Evolutionary conservation across 1,140 invertebrate genomes (phyloP), one percentile per base, ranked within the genome.

Genomic region (Leptinotarsa undecemlineata): DNA sequence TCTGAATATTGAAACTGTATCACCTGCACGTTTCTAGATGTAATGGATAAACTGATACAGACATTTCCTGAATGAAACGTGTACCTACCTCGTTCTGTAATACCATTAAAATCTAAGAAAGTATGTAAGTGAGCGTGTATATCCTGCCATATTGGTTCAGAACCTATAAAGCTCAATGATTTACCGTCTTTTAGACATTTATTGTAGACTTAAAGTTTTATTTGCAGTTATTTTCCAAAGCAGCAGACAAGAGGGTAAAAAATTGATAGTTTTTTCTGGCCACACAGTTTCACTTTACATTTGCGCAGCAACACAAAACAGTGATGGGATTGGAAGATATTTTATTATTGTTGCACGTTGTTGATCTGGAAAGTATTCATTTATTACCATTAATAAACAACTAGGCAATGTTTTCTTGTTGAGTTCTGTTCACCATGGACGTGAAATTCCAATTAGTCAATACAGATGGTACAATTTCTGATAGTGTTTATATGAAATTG

Each of bases 161-260:
- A 68, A 73, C 74, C 48, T 72, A 76, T 76, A 76, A 76, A 73
- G 42, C 64, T 33, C 14, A 63, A 69, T 76, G 74, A 76, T 76
- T 76, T 76, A 76, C 63, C 19, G 68, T 11, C 67, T 60, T 71
- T 73, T 63, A 21, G 74, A 73, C 74, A 68, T 76, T 76, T 76
- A 76, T 73, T 76, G 74, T 75, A 17, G 60, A 63, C 21, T 68
- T 74, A 23, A 68, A 74, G 74, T 74, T 74, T 74, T 74, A 71
- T 74, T 74, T 64, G 74, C 74, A 70, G 74, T 61, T 62, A 71
- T 74, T 74, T 74, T 71, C 64, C 68, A 62, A 64, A 74, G 23
- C 19, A 21, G 68, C 68, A 74, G 74, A 74, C 74, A 68, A 68
- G 42, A 68, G 67, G 20, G 13, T 68, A 15, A 68, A 42, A 68